Evolutionary conservation across 2,797 vertebrate species (phyloP), one percentile per base, ranked within the genome.

Genomic region (Petrocephalus schoutedeni): DNA sequence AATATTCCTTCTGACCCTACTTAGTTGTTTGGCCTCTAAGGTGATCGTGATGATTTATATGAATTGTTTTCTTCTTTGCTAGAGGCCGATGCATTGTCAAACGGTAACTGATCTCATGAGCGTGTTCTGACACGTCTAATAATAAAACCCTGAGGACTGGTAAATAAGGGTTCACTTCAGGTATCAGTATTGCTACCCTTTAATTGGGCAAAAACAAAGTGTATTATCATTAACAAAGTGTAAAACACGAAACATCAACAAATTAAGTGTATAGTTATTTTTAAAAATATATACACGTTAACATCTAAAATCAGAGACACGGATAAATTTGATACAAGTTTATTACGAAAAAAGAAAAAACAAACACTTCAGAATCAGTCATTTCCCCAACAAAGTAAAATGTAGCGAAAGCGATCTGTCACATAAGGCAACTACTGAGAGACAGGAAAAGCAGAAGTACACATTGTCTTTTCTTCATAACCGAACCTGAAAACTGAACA

Each of bases 331-430:
- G 90, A 95, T 94, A 93, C 92, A 96, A 93, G 93, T 98, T 98
- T 98, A 98, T 97, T 98, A 95, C 94, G 95, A 97, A 97, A 97
- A 92, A 95, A 93, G 93, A 95, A 93, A 94, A 96, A 97, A 93
- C 80, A 91, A 94, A 93, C 93, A 93, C 92, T 91, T 94, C 90
- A 91, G 91, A 92, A 86, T 83, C 93, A 92, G 91, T 89, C 91
- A 89, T 92, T 87, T 90, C 89, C 82, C 54, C 88, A 91, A 90
- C 86, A 92, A 92, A 88, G 89, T 90, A 93, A 95, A 94, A 91
- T 94, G 90, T 93, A 94, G 94, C 92, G 94, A 95, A 96, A 96
- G 95, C 94, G 92, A 94, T 92, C 93, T 92, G 94, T 92, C 93
- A 94, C 93, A 95, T 95, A 96, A 96, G 96, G 95, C 93, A 96